Conservation (phyloP, 2,888 invertebrate genomes). For the Drosophila austrosaltans region DNA sequence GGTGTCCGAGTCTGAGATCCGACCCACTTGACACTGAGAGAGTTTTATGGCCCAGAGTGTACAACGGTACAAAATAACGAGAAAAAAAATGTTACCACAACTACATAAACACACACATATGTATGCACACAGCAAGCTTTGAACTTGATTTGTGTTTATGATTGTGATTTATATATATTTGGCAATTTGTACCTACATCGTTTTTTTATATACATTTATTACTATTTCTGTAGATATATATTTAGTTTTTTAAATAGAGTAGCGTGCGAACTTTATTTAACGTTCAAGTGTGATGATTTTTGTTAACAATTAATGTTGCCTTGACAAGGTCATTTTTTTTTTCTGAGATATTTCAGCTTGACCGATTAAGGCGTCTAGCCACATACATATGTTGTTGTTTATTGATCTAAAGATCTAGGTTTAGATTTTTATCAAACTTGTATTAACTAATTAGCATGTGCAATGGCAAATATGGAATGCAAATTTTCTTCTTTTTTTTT, state of each 20-base stretch:
- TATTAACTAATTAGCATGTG: conserved; percentile 41
- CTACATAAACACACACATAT: conserved; percentile 6
- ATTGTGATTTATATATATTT: conserved; percentile 38
- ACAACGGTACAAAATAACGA: conserved; percentile 25
- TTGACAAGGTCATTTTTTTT: conserved; percentile 59
- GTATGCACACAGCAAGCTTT: conserved; percentile 5
- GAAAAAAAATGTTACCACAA: conserved; percentile 34
- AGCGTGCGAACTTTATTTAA: conserved; percentile 38
- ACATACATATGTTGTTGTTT: conserved; percentile 28
- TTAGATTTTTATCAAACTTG: conserved; percentile 13
- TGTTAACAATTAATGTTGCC: conserved; percentile 34
- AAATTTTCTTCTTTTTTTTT: neutral
- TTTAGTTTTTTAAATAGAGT: conserved; percentile 21
- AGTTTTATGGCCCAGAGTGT: conserved; percentile 33
- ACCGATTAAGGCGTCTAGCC: conserved; percentile 29
- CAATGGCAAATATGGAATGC: conserved; percentile 16
- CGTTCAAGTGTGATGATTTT: conserved; percentile 30
- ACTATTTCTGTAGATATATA: neutral
- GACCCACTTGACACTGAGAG: conserved; percentile 49
- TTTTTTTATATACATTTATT: neutral
- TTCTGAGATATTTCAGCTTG: conserved; percentile 1
- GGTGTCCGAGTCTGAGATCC: conserved; percentile 1
- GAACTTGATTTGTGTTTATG: conserved; percentile 50
- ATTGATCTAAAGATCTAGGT: conserved; percentile 20
- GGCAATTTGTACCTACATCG: conserved; percentile 29